phyloP scores from a whole-genome alignment of 2,797 vertebrate genomes.

The Novumbra hubbsi region DNA sequence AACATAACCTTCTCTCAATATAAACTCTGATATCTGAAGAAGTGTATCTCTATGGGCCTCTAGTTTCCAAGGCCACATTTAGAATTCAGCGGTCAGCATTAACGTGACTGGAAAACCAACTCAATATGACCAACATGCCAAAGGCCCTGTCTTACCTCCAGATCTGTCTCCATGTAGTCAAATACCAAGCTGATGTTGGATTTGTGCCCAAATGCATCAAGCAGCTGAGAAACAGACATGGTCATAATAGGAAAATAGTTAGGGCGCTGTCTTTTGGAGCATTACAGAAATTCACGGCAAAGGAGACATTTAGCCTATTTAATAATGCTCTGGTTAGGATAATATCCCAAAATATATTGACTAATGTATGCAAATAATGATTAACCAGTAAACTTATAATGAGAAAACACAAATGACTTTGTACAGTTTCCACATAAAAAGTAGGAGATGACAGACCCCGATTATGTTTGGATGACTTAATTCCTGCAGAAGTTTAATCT shows the following conservation, averaged over 20 bases:
- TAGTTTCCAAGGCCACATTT: neutral
- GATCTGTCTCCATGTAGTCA: conserved; percentile 98
- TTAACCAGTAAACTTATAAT: neutral
- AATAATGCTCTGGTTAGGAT: neutral
- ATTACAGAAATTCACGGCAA: neutral
- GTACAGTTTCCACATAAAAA: neutral
- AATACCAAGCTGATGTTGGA: conserved; percentile 98
- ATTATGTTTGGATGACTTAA: conserved; percentile 97
- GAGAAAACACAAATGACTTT: neutral
- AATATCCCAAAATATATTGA: neutral
- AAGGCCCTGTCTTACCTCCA: conserved; percentile 80
- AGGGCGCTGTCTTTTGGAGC: neutral
- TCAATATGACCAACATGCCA: neutral
- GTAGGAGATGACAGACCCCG: conserved; percentile 63
- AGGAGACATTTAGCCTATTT: neutral
- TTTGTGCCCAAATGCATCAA: conserved; percentile 98
- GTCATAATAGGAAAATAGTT: neutral
- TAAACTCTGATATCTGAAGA: neutral
- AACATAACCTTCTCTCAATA: neutral
- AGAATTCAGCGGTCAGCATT: neutral
- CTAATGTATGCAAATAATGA: neutral
- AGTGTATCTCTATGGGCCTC: neutral
- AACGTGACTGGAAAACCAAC: neutral
- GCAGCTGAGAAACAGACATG: conserved; percentile 72
- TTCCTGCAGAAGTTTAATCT: conserved; percentile 95